phyloP scores from a whole-genome alignment of 1,140 invertebrate species.

The Brachionus rotundiformis region DNA sequence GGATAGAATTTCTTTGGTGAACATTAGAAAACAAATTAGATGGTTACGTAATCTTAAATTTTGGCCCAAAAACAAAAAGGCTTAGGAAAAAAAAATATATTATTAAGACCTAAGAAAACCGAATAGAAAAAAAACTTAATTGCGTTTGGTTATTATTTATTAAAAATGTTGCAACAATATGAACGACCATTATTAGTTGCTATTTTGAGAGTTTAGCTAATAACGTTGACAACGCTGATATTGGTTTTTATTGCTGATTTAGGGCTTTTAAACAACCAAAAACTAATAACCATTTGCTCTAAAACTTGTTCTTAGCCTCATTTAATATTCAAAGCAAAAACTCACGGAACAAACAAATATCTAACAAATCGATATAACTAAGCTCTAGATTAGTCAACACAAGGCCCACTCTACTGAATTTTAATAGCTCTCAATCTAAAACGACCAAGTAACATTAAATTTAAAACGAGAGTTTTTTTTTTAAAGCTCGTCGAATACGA shows the following conservation, averaged over 20 bases:
- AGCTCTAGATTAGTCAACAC: neutral
- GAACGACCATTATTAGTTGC: neutral
- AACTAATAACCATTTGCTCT: constrained; percentile 13
- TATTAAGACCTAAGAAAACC: neutral
- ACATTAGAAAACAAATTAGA: neutral
- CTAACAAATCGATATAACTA: neutral
- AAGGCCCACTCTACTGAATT: neutral
- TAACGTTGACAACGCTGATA: constrained; percentile 11
- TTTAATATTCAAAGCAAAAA: neutral
- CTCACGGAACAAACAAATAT: constrained; percentile 12
- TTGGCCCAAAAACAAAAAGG: neutral
- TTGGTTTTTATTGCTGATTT: neutral
- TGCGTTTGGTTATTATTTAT: constrained; percentile 13
- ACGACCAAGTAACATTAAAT: neutral
- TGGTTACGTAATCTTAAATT: neutral
- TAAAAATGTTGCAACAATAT: constrained; percentile 18
- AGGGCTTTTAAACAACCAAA: constrained; percentile 3
- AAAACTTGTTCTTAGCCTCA: neutral
- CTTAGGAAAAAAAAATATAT: constrained; percentile 18
- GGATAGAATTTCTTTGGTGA: neutral
- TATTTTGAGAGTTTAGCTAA: neutral
- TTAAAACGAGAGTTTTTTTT: neutral
- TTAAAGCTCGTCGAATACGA: neutral
- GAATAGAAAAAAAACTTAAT: neutral
- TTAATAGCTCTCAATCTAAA: neutral